Evolutionary conservation across 2,797 vertebrate species (phyloP), one percentile per base, ranked within the genome.

Genomic region (Synaphobranchus kaupii): DNA sequence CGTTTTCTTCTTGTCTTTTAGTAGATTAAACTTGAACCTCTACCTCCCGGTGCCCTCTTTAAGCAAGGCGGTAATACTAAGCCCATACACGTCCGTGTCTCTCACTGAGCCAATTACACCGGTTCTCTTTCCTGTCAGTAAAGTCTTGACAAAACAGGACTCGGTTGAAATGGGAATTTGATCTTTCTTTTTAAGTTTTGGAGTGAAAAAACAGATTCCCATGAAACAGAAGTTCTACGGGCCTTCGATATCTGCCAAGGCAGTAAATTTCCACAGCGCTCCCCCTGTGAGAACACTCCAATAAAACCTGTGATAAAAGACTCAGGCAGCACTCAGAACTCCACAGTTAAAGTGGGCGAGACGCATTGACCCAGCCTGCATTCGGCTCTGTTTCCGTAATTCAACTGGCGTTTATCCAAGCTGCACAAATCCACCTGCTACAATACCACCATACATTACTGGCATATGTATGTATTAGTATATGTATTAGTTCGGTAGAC

Each of bases 241-340:
- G 44, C 63, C 44, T 83, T 60, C 25, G 34, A 56, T 50, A 86
- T 82, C 78, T 60, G 54, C 52, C 85, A 54, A 48, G n/a, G 83
- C 54, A 60, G 25, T 8, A 25, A 44, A 60, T 83, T 83, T 83
- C 78, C 86, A 86, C 39, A 25, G 54, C 39, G 25, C 56, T 63
- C 25, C 58, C 34, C 73, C 58, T 47, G 54, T 13, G 58, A 86
- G 78, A 63, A 86, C 44, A n/a, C n/a, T n/a, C 25, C 44, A 83
- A 86, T 39, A 66, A 86, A 81, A 50, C 68, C 44, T 44, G 28
- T 47, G 86, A 83, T 83, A 86, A 86, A 83, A 63, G 48, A 83
- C 22, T n/a, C 48, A 50, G 52, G 47, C 8, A 28, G 20, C 22
- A 25, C 20, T 52, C 48, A 25, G 81, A 22, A 28, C 39, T 68